A percentile compares a stretch with the other conserved stretches of the same genome.
Conservation (phyloP, 2,113 vertebrate genomes). For the Oostethus manadensis region DNA sequence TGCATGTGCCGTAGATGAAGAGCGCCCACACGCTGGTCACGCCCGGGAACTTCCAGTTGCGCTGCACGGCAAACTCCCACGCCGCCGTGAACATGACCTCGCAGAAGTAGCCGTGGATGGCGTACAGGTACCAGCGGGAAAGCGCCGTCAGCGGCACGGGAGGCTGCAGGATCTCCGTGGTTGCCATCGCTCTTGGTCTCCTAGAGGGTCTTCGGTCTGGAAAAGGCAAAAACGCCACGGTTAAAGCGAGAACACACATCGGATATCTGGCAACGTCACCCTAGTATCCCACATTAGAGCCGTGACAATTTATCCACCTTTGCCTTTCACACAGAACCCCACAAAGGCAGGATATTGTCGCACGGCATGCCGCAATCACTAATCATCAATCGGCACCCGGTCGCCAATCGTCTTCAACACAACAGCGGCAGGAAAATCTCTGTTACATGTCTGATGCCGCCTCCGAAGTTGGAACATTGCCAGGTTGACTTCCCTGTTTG, state of each 20-base stretch:
- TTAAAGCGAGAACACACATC: not conserved
- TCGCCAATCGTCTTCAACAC: no score
- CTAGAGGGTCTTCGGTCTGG: conserved; percentile 19
- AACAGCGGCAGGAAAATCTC: no score
- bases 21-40: conserved; percentile 98
- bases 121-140: conserved; percentile 97
- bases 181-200: conserved; percentile 34
- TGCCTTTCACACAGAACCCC: no score
- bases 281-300: no score
- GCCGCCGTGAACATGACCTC: conserved; percentile 99
- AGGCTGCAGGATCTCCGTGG: conserved; percentile 62
- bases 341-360: no score
- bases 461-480: no score
- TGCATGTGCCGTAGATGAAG: conserved; percentile 98
- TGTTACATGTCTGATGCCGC: no score
- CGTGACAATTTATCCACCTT: no score
- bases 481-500: no score
- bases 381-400: no score
- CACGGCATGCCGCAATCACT: no score
- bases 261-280: no score
- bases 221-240: conserved; percentile 27
- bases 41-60: conserved; percentile 97
- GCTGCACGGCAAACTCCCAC: conserved; percentile 94
- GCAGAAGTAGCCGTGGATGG: conserved; percentile 97
- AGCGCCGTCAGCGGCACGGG: conserved; percentile 87